These are phyloP conservation scores for Mesochorus sp. DNA, from an alignment of 2,888 invertebrate species.

Conservation along the genomic window DNA sequence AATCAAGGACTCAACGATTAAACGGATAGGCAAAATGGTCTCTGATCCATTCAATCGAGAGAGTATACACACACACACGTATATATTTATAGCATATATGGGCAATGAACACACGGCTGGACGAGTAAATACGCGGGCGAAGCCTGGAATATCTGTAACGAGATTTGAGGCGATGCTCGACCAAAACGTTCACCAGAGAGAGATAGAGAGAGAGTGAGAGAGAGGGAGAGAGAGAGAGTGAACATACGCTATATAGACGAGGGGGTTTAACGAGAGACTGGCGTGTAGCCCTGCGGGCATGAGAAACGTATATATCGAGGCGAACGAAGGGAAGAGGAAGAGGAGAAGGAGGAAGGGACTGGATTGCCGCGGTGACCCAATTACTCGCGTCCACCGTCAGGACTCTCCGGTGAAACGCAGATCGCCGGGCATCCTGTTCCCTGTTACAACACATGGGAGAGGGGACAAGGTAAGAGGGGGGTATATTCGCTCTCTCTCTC, in stretches of 20 bases:
- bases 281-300: conserved; percentile 12
- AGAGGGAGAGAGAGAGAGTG: background rate
- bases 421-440: conserved; percentile 14
- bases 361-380: conserved; percentile 58
- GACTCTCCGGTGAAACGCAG: conserved; percentile 21
- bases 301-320: background rate
- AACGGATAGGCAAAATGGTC: background rate
- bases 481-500: no score
- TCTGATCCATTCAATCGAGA: background rate
- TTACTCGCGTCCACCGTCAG: conserved; percentile 54
- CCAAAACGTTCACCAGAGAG: background rate
- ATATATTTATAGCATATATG: background rate
- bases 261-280: conserved; percentile 27
- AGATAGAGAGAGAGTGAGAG: background rate
- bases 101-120: background rate
- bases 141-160: conserved; percentile 14
- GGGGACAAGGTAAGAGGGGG: background rate
- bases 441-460: conserved; percentile 21
- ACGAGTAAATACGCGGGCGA: conserved; percentile 6
- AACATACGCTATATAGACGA: background rate
- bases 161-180: conserved; percentile 8
- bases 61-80: no score
- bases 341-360: conserved; percentile 5
- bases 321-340: background rate
- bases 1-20: no score